phyloP scores from a whole-genome alignment of 2,113 vertebrate species.

The Coryphaenoides rupestris region DNA sequence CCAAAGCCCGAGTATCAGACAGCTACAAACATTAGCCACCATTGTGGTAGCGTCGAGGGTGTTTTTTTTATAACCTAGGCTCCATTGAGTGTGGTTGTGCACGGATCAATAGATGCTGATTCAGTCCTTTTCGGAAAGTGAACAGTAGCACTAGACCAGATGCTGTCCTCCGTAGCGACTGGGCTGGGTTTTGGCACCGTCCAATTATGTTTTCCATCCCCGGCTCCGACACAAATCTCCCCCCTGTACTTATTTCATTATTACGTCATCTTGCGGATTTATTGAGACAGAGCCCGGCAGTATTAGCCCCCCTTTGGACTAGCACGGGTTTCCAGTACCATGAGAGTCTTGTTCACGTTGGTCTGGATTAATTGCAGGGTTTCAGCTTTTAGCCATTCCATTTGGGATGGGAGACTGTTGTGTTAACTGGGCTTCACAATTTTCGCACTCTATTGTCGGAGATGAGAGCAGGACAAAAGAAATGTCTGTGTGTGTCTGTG shows the following conservation, averaged over 20 bases:
- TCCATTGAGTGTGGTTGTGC: background rate
- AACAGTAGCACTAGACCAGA: no score
- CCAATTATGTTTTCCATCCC: constrained; percentile 44
- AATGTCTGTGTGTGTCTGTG: no score
- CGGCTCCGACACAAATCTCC: constrained; percentile 40
- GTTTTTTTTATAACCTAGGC: background rate
- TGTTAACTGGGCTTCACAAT: no score
- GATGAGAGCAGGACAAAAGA: no score
- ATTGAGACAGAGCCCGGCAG: constrained; percentile 50
- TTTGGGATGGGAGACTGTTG: no score
- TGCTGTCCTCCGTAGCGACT: constrained; percentile 18
- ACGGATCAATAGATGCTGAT: constrained; percentile 20
- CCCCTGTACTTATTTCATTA: constrained; percentile 46
- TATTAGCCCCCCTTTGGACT: constrained; percentile 40
- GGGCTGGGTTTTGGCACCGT: constrained; percentile 39
- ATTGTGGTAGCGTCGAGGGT: background rate
- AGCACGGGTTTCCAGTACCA: constrained; percentile 13
- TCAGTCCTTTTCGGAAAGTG: constrained; percentile 16
- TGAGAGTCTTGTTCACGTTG: constrained; percentile 15
- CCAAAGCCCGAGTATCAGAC: constrained; percentile 1
- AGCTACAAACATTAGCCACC: background rate
- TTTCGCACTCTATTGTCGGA: no score
- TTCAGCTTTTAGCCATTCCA: no score
- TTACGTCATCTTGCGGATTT: constrained; percentile 48
- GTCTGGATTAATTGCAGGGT: no score